Evolutionary conservation across 2,888 invertebrate genomes (phyloP), one percentile per base, ranked within the genome.

Genomic region (Conops quadrifasciatus): DNA sequence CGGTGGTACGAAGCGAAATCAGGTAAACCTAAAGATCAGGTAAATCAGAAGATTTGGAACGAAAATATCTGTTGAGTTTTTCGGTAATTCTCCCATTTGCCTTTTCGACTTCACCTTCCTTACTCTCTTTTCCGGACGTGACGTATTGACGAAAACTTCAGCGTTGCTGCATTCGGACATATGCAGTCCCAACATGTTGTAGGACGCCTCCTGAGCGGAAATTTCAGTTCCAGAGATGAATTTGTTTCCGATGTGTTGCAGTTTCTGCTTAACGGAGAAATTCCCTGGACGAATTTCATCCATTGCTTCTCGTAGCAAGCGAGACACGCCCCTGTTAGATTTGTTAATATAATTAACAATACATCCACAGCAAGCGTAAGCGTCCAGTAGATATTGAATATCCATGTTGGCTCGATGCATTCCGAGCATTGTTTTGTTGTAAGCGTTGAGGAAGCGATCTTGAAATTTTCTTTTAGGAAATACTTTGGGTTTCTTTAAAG

Each of bases 261-360:
- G 56, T 45, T 51, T 73, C 11, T 75, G 72, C 28, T 73, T 73
- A 4, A 72, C 30, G 2, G 72, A 63, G 28, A 64, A 69, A n/a
- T 73, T 73, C 28, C 73, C 72, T 1, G 62, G n/a, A 24, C 51
- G 43, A 21, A 73, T n/a, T n/a, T n/a, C n/a, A n/a, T n/a, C n/a
- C n/a, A n/a, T n/a, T n/a, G n/a, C n/a, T n/a, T n/a, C n/a, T n/a
- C n/a, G n/a, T n/a, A n/a, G n/a, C n/a, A n/a, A n/a, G n/a, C n/a
- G n/a, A n/a, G n/a, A n/a, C n/a, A n/a, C n/a, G n/a, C n/a, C n/a
- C n/a, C n/a, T n/a, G n/a, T n/a, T n/a, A n/a, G n/a, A n/a, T n/a
- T n/a, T n/a, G n/a, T n/a, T n/a, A n/a, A n/a, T n/a, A n/a, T n/a
- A n/a, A n/a, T n/a, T n/a, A n/a, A n/a, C n/a, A n/a, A n/a, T n/a